Evolutionary conservation across 2,113 vertebrate species (phyloP).

Genomic region (Bubo bubo): DNA sequence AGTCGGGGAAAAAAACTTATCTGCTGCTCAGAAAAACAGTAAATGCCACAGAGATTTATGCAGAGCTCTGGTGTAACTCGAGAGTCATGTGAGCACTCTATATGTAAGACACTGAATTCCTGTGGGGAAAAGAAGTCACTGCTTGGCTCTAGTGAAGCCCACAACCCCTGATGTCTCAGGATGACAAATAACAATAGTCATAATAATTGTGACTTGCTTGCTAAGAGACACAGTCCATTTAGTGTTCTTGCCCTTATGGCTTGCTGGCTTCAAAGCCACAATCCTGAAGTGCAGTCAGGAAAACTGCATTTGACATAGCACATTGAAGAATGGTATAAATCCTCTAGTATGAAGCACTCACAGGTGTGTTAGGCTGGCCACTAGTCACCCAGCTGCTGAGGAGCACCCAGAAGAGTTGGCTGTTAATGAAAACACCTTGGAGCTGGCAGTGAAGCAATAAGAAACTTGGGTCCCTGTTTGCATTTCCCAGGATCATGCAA

Average conservation of each 20-base stretch:
- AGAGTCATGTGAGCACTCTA: not conserved
- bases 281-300: not conserved
- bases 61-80: not conserved
- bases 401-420: not conserved
- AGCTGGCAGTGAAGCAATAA: not conserved
- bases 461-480: not conserved
- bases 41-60: constrained; percentile 33
- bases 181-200: not conserved
- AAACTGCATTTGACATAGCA: not conserved
- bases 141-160: not conserved
- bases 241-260: not conserved
- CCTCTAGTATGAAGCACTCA: not conserved
- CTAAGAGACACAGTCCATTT: not conserved
- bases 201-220: not conserved
- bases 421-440: not conserved
- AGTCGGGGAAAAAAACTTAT: not conserved
- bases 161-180: not conserved
- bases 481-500: not conserved
- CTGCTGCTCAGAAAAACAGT: not conserved
- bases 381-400: not conserved
- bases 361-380: not conserved
- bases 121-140: not conserved
- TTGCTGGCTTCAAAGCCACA: not conserved
- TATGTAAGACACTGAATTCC: not conserved
- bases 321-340: not conserved